These are phyloP conservation scores for Mandrillus leucophaeus DNA, from an alignment of 2,113 vertebrate species.

Conservation along the genomic window DNA sequence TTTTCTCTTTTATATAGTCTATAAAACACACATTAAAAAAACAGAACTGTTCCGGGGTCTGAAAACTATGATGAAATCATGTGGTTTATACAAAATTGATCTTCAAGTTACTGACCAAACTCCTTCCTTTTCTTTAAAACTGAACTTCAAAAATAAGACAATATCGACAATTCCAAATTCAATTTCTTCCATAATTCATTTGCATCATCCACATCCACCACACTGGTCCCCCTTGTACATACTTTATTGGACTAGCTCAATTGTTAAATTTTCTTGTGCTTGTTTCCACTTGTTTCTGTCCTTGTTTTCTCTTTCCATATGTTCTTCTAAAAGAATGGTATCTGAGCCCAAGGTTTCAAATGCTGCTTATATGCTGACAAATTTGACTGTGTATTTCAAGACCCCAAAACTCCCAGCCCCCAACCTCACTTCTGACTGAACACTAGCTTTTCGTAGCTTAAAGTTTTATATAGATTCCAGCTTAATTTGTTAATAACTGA, in stretches of 20 bases:
- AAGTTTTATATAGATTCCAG: not conserved
- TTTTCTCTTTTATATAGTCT: not conserved
- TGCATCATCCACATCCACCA: not conserved
- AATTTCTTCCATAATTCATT: not conserved
- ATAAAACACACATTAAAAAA: not conserved
- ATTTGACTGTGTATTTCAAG: not conserved
- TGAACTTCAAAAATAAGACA: not conserved
- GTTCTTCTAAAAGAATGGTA: not conserved
- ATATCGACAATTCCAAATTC: not conserved
- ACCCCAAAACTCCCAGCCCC: not conserved
- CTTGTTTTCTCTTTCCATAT: not conserved
- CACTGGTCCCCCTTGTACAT: not conserved
- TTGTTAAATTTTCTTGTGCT: not conserved
- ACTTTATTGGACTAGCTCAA: not conserved
- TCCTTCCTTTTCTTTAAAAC: not conserved
- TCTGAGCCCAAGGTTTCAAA: not conserved
- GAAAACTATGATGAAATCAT: not conserved
- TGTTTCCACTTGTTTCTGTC: not conserved
- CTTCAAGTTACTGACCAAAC: not conserved
- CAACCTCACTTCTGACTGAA: not conserved
- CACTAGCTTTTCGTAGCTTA: not conserved
- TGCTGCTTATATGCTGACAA: not conserved
- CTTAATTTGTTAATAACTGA: not conserved
- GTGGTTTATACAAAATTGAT: not conserved
- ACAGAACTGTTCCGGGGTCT: not conserved